Conservation (phyloP, 1,140 invertebrate species). For the Heliconius hermathena region DNA sequence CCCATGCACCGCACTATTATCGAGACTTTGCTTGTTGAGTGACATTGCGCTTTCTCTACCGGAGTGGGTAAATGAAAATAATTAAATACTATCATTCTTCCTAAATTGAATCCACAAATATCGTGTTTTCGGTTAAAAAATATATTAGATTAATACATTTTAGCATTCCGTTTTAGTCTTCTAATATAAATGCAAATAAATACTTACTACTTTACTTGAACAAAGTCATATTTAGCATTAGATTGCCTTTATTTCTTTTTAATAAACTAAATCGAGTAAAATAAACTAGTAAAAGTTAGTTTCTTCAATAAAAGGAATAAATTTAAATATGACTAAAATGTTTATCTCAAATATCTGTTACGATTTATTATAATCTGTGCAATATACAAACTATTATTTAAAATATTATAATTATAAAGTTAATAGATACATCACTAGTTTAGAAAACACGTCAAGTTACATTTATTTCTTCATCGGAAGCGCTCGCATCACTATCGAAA, state of each 20-base stretch:
- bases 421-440: background rate
- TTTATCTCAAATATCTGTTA: background rate
- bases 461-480: conserved; percentile 91
- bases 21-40: background rate
- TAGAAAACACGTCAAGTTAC: conserved; percentile 87
- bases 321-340: background rate
- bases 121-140: background rate
- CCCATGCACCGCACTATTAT: too few species aligned
- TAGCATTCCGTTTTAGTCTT: too few species aligned
- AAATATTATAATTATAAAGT: background rate
- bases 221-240: too few species aligned
- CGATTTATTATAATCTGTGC: conserved; percentile 1
- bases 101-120: background rate
- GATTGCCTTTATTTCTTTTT: too few species aligned
- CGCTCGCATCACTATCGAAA: conserved; percentile 87
- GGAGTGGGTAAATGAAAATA: background rate
- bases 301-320: background rate
- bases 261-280: too few species aligned
- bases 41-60: background rate
- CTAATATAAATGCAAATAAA: too few species aligned
- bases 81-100: background rate
- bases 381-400: conserved; percentile 3
- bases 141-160: too few species aligned
- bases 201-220: too few species aligned
- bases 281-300: too few species aligned